Base-by-base conservation (phyloP, 2,113 vertebrate genomes). In the Ochotona curzoniae region DNA sequence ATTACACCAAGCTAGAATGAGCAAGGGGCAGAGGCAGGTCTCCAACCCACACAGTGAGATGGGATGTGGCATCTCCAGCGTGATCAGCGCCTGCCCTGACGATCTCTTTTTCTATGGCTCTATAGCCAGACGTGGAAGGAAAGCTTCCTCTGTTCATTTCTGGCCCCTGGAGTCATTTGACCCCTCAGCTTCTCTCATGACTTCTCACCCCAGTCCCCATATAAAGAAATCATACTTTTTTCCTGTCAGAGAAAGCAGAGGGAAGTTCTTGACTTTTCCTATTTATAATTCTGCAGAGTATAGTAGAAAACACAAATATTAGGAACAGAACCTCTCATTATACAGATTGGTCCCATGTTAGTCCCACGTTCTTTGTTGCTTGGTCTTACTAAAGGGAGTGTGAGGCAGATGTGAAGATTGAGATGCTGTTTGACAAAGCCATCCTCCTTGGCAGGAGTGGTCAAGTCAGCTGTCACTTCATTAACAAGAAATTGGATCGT, bases 401-500 rank as follows among this genome's bases (percentile, higher is more conserved):
- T 63, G 8, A 93, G 49, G 86, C 66, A 64, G 94, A 54, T 38
- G 44, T 75, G 60, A 54, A 90, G 64, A 78, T 79, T 93, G 44
- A 15, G 86, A 86, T 94, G 4, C 49, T 64, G 54, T 86, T 63
- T 0, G 4, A 44, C 30, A 49, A 76, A 49, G 30, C 30, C 93
- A 30, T 69, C 78, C 69, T 78, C 9, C 13, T 13, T 44, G 17
- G 70, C 74, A 93, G 66, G 75, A 20, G 63, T 51, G 23, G 66
- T 70, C 66, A 75, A 49, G 20, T 70, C 35, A 83, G 61, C 76
- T 81, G 66, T 89, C 76, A 93, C 57, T 69, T 67, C 64, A 74
- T 94, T 81, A 82, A 71, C 17, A 90, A 96, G 93, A 95, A 93
- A 83, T 23, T 80, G 74, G 96, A 90, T 87, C 49, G 47, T 57